Base-by-base conservation (phyloP, 1,140 invertebrate genomes). In the Agrilus planipennis region DNA sequence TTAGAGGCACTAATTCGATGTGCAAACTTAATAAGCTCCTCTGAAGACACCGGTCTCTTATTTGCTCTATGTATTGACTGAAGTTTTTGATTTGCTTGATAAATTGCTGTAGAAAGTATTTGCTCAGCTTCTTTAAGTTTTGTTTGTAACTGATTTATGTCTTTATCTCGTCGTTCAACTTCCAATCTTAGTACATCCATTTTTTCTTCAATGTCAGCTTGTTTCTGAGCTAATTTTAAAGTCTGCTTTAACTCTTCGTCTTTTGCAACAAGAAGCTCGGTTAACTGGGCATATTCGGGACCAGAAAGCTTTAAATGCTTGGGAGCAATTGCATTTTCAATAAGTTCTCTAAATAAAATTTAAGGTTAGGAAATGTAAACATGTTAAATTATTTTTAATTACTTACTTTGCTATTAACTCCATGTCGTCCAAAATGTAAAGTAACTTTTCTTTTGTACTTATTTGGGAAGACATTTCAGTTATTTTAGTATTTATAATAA, bases 91-190 rank as follows among this genome's bases (percentile, higher is more conserved):
- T 89, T 86, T 0, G 91, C 91, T 72, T 98, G 91, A 65, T 91
- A 98, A 43, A 97, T 81, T 2, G 90, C 91, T 17, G 90, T 95
- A 0, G 90, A 88, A 58, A 95, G 64, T 41, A 94, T 88, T 53
- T 90, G 86, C 65, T 96, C 91, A 2, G 92, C 90, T 65, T 98
- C 92, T 68, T 96, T 96, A 0, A 96, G 65, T 50, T 91, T 86
- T 43, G 85, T 81, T 67, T 96, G 91, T 16, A 97, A 62, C 43
- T 89, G 79, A 54, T 86, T 80, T 47, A 96, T 95, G 55, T 94
- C 86, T 57, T 84, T 76, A 65, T 98, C 92, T 70, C 93, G 84
- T 51, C 82, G 79, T 37, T 91, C 84, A 1, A 97, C 90, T 72
- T 95, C 89, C 21, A 73, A 75, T 60, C 84, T 86, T 1, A 96